Base-by-base conservation (phyloP, 2,888 invertebrate species). In the Drosophila macrospina region DNA sequence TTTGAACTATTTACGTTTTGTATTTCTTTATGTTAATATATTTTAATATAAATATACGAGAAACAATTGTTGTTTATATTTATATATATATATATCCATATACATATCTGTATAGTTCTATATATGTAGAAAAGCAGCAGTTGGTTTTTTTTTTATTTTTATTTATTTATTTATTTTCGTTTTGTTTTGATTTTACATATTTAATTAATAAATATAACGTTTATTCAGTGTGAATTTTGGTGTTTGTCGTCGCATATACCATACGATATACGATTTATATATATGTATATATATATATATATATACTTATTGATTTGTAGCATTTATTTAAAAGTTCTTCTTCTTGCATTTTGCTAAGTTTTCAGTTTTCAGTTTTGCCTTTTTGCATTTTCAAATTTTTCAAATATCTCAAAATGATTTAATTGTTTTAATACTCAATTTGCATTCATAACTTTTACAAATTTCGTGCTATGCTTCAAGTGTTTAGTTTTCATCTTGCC, bases 191-290 rank as follows among this genome's bases (percentile, higher is more conserved):
- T 71, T 76, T 84, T 73, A 45, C 79, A 78, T 89, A 80, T 86
- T 88, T 83, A 77, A 81, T 78, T 83, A 86, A 89, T 88, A 83
- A 86, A 89, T 89, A 89, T 89, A 89, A 82, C 74, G 70, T 79
- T 78, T 84, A 84, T 86, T 86, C 85, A 84, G 86, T 85, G 84
- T 85, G 85, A 85, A 87, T 80, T 86, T 87, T 86, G 80, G 78
- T 86, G 78, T 86, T 60, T 69, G 63, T 71, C 65, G 69, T 44
- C 67, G 66, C 74, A 78, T 68, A 76, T 60, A 68, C 47, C 60
- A 80, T 60, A 70, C 64, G 62, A 47, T 51, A 63, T 74, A 69
- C 55, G 62, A 65, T 42, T 60, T 65, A 69, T 28, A 28, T n/a
- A n/a, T n/a, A n/a, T n/a, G n/a, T n/a, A n/a, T n/a, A n/a, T n/a